phyloP scores from a whole-genome alignment of 2,888 invertebrate genomes.

The Brenthis ino region DNA sequence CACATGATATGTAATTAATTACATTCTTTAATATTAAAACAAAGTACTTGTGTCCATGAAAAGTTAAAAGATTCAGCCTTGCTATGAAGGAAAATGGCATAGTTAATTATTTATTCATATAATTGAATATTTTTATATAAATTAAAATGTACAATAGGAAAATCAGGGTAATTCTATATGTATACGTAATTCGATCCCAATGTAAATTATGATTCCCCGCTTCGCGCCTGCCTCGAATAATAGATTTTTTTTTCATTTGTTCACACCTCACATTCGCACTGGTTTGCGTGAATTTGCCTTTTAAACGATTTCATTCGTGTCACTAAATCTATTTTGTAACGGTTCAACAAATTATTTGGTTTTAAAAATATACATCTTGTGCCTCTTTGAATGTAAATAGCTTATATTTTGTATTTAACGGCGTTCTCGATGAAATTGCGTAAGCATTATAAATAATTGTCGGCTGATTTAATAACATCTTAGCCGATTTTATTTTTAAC shows the following conservation, averaged over 20 bases:
- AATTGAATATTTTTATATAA: too few relatives aligned
- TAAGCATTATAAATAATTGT: not conserved
- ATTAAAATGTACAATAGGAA: too few relatives aligned
- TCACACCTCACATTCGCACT: not conserved
- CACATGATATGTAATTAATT: too few relatives aligned
- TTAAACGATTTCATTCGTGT: slow-evolving; percentile 16
- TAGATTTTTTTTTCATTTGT: slow-evolving; percentile 4
- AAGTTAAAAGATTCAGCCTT: too few relatives aligned
- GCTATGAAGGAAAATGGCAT: too few relatives aligned
- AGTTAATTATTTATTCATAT: too few relatives aligned
- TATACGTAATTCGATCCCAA: slow-evolving; percentile 1
- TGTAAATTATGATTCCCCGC: slow-evolving; percentile 12
- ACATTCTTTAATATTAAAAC: too few relatives aligned
- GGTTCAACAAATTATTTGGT: slow-evolving; percentile 9
- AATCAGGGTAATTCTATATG: not conserved
- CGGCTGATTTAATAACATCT: not conserved
- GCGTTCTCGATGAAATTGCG: slow-evolving; percentile 3
- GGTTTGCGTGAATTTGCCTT: slow-evolving; percentile 16
- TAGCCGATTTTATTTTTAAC: too few relatives aligned
- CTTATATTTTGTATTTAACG: slow-evolving; percentile 11
- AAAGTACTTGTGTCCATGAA: too few relatives aligned
- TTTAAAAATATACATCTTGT: not conserved
- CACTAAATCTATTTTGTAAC: slow-evolving; percentile 12
- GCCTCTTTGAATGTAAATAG: slow-evolving; percentile 11
- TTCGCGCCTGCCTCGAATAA: slow-evolving; percentile 4